Evolutionary conservation across 2,888 invertebrate species (phyloP).

Genomic region (Stomorhina lunata): DNA sequence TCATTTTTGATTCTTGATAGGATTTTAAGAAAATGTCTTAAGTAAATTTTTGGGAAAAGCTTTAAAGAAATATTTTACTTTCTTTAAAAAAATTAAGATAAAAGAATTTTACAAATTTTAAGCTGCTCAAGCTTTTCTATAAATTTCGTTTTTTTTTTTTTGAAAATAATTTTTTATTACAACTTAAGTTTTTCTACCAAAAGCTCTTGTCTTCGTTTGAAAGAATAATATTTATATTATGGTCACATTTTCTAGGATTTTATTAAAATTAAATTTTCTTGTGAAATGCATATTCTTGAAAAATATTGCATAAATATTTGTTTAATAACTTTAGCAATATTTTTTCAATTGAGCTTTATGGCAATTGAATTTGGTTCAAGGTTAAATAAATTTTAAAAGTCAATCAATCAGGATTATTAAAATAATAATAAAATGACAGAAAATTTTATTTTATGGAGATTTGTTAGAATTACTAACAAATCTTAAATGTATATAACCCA

Average conservation of each 20-base stretch:
- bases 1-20: background rate
- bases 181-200: background rate
- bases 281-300: no score
- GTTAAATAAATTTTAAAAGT: slow-evolving; percentile 16
- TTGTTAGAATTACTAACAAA: no score
- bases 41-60: background rate
- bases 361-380: background rate
- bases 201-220: no score
- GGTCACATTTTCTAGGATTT: slow-evolving; percentile 18
- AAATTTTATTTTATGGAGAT: background rate
- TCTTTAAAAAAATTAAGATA: no score
- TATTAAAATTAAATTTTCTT: slow-evolving; percentile 21
- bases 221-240: slow-evolving; percentile 22
- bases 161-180: background rate
- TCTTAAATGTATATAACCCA: no score
- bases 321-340: no score
- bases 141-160: background rate
- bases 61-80: background rate
- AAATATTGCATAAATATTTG: background rate
- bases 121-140: no score
- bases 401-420: background rate
- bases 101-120: no score
- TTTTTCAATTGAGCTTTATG: background rate
- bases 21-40: no score
- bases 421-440: background rate